Evolutionary conservation across 2,888 invertebrate genomes (phyloP).

Genomic region (Tanypteryx hageni): DNA sequence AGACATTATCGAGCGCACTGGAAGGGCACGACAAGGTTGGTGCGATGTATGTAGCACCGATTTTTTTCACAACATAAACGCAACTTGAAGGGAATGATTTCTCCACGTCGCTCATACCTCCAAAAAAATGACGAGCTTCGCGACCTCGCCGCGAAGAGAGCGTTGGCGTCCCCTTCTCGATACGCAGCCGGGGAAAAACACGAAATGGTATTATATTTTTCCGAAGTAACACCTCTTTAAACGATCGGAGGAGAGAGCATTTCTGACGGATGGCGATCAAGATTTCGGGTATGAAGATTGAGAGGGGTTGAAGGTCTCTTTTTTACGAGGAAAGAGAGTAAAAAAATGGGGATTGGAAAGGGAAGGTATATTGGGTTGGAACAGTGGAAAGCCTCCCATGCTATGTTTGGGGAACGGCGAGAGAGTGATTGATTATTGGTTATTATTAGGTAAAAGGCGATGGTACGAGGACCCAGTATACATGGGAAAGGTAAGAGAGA

Average conservation of each 20-base stretch:
- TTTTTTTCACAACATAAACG: too few species aligned
- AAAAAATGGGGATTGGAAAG: neutral
- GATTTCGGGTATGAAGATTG: neutral
- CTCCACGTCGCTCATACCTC: too few species aligned
- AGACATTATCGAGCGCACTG: too few species aligned
- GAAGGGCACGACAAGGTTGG: too few species aligned
- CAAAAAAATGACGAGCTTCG: neutral
- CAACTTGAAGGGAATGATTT: too few species aligned
- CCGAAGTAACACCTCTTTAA: constrained; percentile 5
- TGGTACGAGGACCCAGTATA: neutral
- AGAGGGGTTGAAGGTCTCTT: neutral
- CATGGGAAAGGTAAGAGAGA: neutral
- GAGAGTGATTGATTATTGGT: constrained; percentile 17
- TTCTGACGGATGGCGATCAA: constrained; percentile 18
- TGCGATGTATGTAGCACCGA: too few species aligned
- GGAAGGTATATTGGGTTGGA: too few species aligned
- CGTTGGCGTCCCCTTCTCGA: neutral
- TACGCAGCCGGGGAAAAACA: neutral
- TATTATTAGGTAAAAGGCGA: constrained; percentile 22
- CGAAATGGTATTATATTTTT: neutral
- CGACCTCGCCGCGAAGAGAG: neutral
- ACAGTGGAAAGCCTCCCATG: neutral
- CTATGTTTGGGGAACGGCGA: constrained; percentile 11
- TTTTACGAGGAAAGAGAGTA: neutral
- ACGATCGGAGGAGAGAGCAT: neutral